Percentiles rank a stretch among this genome's conserved stretches.
Conservation (phyloP, 2,113 vertebrate genomes). For the Felis chaus region DNA sequence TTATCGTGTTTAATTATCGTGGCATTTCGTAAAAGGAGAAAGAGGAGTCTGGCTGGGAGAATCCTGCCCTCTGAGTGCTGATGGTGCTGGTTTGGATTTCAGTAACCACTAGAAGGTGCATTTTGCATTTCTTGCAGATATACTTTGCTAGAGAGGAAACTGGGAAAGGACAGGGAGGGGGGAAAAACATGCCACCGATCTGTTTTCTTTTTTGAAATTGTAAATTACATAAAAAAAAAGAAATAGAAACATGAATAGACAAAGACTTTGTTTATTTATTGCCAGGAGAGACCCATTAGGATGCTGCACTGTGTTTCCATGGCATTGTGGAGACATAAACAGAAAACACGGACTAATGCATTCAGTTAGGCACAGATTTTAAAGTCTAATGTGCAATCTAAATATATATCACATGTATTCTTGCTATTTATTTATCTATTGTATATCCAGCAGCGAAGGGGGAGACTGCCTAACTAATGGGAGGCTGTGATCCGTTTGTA, state of each 20-base stretch:
- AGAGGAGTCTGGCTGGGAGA: background rate
- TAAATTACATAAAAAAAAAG: constrained; percentile 82
- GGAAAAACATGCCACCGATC: background rate
- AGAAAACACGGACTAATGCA: constrained; percentile 86
- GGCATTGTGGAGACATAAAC: constrained; percentile 86
- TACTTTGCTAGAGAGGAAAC: constrained; percentile 56
- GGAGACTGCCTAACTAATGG: constrained; percentile 69
- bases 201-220: constrained; percentile 82
- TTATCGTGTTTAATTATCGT: constrained; percentile 82
- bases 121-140: constrained; percentile 78
- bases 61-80: background rate
- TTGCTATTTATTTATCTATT: constrained; percentile 84
- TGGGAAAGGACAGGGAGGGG: background rate
- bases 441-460: constrained; percentile 64
- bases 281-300: constrained; percentile 83
- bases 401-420: constrained; percentile 84
- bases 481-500: constrained; percentile 73
- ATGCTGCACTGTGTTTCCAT: constrained; percentile 86
- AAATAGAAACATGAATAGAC: constrained; percentile 84
- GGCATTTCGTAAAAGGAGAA: constrained; percentile 51
- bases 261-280: constrained; percentile 89
- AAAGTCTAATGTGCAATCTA: constrained; percentile 87
- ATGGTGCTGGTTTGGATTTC: constrained; percentile 40
- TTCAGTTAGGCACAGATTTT: constrained; percentile 86
- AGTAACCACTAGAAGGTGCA: constrained; percentile 79